Evolutionary conservation across 1,140 invertebrate genomes (phyloP), one percentile per base, ranked within the genome.

Genomic region (Phthorimaea operculella): DNA sequence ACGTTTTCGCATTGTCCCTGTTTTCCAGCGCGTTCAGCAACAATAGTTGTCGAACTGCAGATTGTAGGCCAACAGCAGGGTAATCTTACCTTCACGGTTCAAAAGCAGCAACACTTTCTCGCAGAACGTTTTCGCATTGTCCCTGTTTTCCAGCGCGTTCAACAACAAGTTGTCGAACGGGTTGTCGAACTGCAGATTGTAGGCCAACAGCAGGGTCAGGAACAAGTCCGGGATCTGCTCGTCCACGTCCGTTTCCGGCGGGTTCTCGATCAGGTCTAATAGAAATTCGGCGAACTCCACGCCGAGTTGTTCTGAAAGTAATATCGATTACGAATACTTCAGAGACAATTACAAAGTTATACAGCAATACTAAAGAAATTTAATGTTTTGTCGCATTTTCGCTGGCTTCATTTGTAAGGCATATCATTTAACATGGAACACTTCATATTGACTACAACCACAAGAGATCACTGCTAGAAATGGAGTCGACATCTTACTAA

Each of bases 51-150:
- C 76, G 70, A 96, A 96, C 76, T 98, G 96, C 14, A 97, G 86
- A 86, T 97, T 97, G 72, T 94, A 96, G 0, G 95, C 92, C 14
- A 97, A 86, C 48, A 97, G 87, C 6, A 34, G 33, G 33, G 92
- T 92, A 28, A 39, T 4, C 36, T 56, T 87, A 96, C 95, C 93
- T 91, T 96, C 95, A 75, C 95, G 87, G 82, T 97, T 97, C 2
- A 97, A 87, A 48, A 96, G 85, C 10, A 96, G 84, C 51, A 97
- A 86, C 16, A 96, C 88, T 86, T 96, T 97, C 76, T 97, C 95
- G 11, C 94, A 96, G 61, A 98, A 95, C 9, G 89, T 90, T 81
- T 96, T 96, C 2, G 93, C 93, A 44, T 90, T 87, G 47, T 90
- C 87, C 59, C 90, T 84, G 34, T 91, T 87, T 59, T 90, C 89